Evolutionary conservation across 1,140 invertebrate species (phyloP), one percentile per base, ranked within the genome.

Genomic region (Plodia interpunctella): DNA sequence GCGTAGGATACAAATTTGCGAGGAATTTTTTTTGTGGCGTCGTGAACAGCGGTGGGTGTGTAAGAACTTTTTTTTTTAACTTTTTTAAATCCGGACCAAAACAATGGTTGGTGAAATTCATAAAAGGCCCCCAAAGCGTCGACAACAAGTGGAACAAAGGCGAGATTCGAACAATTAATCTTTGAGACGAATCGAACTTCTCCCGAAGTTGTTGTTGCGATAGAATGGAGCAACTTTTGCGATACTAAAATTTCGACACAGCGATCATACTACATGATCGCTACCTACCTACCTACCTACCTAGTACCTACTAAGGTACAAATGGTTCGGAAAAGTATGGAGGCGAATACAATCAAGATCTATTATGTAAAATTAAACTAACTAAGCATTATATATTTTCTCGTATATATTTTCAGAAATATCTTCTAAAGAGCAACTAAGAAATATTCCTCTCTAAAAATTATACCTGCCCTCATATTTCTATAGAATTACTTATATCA

Each of bases 111-210:
- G 70, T 57, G 76, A 78, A 78, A 76, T 82, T 82, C 70, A 83
- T 81, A 80, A 81, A 76, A 80, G 72, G 75, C 68, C 59, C 67
- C 66, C 60, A 69, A 76, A 73, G 65, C 72, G 73, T 78, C 75
- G 74, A 78, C 73, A 78, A 72, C 70, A 75, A 70, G 55, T 65
- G 62, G 66, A 62, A 81, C 80, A 84, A 86, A 80, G 68, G 75
- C 54, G 55, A 62, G 73, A 83, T 83, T 75, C 64, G 65, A 70
- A 84, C 80, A 80, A 86, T 86, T 83, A 86, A 86, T 86, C 83
- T 86, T 84, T 55, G 70, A 56, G 68, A 74, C 66, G 69, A 78
- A 76, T 81, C 78, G 76, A 81, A 79, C 71, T 76, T 67, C 50
- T 18, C 38, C 54, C 25, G 10, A 25, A 53, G 20, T 55, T 59